Evolutionary conservation across 2,888 invertebrate genomes (phyloP).

Genomic region (Ephialtes manifestator): DNA sequence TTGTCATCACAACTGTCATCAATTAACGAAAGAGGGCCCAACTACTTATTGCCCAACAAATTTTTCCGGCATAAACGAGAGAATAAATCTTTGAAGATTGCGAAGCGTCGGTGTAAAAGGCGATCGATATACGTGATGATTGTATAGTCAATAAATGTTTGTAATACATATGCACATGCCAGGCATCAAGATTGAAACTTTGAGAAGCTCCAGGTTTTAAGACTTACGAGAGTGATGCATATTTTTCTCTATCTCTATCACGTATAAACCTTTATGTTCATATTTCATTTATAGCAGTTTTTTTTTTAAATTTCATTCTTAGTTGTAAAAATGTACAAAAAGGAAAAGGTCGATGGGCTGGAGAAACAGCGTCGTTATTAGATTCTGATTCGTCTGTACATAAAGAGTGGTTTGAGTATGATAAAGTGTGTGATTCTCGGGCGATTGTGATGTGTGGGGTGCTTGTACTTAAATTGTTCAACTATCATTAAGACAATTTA

Average conservation of each 20-base stretch:
- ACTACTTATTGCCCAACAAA: conserved; percentile 5
- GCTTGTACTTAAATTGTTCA: conserved; percentile 42
- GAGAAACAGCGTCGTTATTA: conserved; percentile 23
- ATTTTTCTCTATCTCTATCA: conserved; percentile 28
- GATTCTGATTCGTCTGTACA: conserved; percentile 54
- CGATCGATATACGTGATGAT: conserved; percentile 39
- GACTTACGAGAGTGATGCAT: conserved; percentile 23
- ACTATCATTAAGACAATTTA: conserved; percentile 35
- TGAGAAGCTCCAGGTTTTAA: conserved; percentile 16
- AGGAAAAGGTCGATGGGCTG: conserved; percentile 42
- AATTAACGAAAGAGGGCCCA: conserved; percentile 20
- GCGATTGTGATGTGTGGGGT: conserved; percentile 29
- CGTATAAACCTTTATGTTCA: conserved; percentile 21
- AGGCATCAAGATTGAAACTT: conserved; percentile 38
- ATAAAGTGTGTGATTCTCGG: conserved; percentile 46
- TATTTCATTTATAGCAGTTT: conserved; percentile 11
- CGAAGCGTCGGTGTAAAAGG: conserved; percentile 17
- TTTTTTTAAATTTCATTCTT: not conserved
- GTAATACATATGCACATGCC: conserved; percentile 35
- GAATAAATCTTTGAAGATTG: conserved; percentile 3
- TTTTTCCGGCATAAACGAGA: conserved; percentile 18
- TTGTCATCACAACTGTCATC: not conserved
- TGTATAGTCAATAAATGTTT: conserved; percentile 56
- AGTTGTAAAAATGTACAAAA: conserved; percentile 63
- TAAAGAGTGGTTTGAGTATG: conserved; percentile 44